These are phyloP conservation scores for Nomada ruficornis DNA, from an alignment of 2,888 invertebrate species.

Conservation along the genomic window DNA sequence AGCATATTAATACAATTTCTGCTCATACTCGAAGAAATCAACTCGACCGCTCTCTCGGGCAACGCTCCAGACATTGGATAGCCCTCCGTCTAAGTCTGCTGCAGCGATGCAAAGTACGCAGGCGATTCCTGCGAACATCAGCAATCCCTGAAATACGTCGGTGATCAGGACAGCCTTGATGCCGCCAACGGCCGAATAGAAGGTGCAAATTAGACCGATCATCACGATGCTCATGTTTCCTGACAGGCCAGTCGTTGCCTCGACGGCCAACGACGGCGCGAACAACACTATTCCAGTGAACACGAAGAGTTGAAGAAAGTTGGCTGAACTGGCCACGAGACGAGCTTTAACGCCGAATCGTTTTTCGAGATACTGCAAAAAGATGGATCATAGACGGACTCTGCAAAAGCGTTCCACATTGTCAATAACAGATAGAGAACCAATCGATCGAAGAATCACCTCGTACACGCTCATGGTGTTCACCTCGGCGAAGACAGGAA, in stretches of 20 bases:
- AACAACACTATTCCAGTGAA: slow-evolving; percentile 87
- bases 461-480: slow-evolving; percentile 95
- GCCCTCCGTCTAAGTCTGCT: slow-evolving; percentile 88
- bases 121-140: slow-evolving; percentile 93
- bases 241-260: slow-evolving; percentile 85
- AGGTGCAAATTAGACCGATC: slow-evolving; percentile 90
- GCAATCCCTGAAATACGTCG: slow-evolving; percentile 92
- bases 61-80: slow-evolving; percentile 89
- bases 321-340: slow-evolving; percentile 85
- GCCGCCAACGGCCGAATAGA: slow-evolving; percentile 94
- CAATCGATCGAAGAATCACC: slow-evolving; percentile 83
- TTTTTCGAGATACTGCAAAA: slow-evolving; percentile 87
- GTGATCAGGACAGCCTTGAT: slow-evolving; percentile 96
- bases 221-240: slow-evolving; percentile 83
- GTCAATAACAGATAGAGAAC: not conserved
- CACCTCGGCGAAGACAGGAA: slow-evolving; percentile 94
- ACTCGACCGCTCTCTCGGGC: slow-evolving; percentile 89
- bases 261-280: slow-evolving; percentile 87
- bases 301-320: slow-evolving; percentile 86
- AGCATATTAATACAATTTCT: not conserved
- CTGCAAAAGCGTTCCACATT: not conserved
- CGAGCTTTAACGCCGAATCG: slow-evolving; percentile 86
- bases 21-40: slow-evolving; percentile 88
- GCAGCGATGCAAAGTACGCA: slow-evolving; percentile 91
- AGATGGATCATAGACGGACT: not conserved